A percentile compares a stretch with the other conserved stretches of the same genome.
Conservation (phyloP, 2,113 vertebrate genomes). For the Perognathus longimembris region DNA sequence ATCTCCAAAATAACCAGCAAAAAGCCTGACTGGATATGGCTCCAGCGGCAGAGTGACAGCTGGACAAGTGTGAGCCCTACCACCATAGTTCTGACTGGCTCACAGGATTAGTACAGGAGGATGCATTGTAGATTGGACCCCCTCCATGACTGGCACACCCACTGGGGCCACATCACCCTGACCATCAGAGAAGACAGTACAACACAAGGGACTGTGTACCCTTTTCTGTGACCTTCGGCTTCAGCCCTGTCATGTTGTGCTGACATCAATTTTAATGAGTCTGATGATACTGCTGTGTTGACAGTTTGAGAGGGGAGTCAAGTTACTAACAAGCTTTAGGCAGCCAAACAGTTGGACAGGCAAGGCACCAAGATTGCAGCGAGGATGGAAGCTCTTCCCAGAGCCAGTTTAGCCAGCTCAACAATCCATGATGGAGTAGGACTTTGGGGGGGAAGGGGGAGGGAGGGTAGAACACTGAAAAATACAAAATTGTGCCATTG, state of each 20-base stretch:
- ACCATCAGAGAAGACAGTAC: background rate
- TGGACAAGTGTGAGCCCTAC: no score
- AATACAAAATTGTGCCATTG: background rate
- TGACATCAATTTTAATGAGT: constrained; percentile 69
- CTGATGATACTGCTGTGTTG: constrained; percentile 52
- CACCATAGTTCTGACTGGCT: no score
- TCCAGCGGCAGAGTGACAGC: no score
- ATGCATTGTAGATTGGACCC: no score
- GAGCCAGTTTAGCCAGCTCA: constrained; percentile 39
- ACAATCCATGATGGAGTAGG: background rate
- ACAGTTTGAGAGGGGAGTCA: constrained; percentile 61
- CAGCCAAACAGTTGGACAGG: constrained; percentile 37
- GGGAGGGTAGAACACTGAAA: no score
- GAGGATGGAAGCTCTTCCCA: constrained; percentile 35
- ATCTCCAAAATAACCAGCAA: no score
- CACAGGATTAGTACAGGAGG: background rate
- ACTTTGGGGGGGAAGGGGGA: background rate
- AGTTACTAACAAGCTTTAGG: constrained; percentile 56
- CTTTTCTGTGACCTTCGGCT: constrained; percentile 41
- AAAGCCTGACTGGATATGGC: no score
- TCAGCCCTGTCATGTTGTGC: constrained; percentile 24
- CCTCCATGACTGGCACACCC: background rate
- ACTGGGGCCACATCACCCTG: background rate
- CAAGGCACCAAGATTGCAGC: constrained; percentile 16
- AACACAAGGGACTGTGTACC: background rate